Evolutionary conservation across 2,113 vertebrate species (phyloP).

Genomic region (Protomyctophum bolini): DNA sequence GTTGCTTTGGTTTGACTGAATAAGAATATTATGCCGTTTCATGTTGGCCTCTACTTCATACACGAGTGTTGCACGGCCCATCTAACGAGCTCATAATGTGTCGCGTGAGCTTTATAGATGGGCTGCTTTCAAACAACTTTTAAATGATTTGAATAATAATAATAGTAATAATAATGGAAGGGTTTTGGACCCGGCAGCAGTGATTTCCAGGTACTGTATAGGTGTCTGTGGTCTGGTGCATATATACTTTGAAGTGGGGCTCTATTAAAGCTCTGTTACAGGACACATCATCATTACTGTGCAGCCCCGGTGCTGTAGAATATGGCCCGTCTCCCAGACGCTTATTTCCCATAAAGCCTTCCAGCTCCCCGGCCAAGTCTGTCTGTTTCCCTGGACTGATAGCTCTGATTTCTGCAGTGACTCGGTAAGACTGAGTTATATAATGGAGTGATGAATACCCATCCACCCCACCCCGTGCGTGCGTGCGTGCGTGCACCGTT

Average conservation of each 20-base stretch:
- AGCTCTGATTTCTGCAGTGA: conserved; percentile 50
- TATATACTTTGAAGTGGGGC: conserved; percentile 10
- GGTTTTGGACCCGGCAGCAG: too few relatives aligned
- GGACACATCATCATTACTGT: conserved; percentile 22
- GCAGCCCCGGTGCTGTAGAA: conserved; percentile 24
- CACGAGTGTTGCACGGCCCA: too few relatives aligned
- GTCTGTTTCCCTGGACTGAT: conserved; percentile 30
- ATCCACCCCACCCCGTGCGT: not conserved
- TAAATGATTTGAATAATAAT: too few relatives aligned
- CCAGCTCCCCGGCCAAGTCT: conserved; percentile 37
- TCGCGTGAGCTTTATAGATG: too few relatives aligned
- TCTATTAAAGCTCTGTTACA: conserved; percentile 24
- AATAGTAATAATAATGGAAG: too few relatives aligned
- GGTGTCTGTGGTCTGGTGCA: conserved; percentile 1
- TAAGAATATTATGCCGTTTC: not conserved
- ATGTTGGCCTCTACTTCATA: not conserved
- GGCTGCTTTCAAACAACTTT: too few relatives aligned
- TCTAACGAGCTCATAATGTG: too few relatives aligned
- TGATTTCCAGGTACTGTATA: not conserved
- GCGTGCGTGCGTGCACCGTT: too few relatives aligned
- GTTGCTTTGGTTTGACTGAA: not conserved
- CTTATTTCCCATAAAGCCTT: conserved; percentile 33
- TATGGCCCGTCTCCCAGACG: conserved; percentile 28
- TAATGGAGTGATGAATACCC: conserved; percentile 45
- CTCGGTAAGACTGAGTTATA: conserved; percentile 50